Conservation (phyloP, 2,797 vertebrate species). For the Pteronotus mesoamericanus region DNA sequence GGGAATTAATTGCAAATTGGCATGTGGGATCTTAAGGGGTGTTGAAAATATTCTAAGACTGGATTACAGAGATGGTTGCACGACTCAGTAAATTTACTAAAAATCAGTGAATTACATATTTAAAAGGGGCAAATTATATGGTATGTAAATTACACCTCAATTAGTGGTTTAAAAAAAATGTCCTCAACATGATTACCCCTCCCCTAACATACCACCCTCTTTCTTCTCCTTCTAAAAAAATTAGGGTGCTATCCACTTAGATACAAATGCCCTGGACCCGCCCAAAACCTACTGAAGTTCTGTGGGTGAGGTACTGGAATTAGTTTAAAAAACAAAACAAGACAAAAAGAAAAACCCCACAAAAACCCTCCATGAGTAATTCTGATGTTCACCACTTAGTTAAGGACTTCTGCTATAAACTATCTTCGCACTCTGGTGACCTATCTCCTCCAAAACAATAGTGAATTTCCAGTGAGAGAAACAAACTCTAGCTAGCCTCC, state of each 20-base stretch:
- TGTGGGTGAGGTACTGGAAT: neutral
- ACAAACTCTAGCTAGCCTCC: neutral
- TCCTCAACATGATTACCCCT: neutral
- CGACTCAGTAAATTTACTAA: neutral
- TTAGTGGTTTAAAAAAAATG: neutral
- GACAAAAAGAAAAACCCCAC: neutral
- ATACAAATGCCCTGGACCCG: neutral
- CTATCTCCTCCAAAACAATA: neutral
- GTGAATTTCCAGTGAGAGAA: neutral
- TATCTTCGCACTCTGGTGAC: neutral
- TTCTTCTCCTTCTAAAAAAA: neutral
- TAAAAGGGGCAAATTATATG: neutral
- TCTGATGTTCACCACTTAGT: neutral
- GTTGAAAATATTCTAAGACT: neutral
- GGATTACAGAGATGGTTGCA: neutral
- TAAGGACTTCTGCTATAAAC: conserved; percentile 7
- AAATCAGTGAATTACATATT: neutral
- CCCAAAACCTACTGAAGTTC: neutral
- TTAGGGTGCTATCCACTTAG: neutral
- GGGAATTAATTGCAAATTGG: neutral
- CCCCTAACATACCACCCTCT: neutral
- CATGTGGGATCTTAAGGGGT: neutral
- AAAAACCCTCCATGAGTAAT: neutral
- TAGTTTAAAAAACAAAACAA: neutral
- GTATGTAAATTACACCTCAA: neutral